Conservation (phyloP, 2,113 vertebrate genomes). For the Lathamus discolor region DNA sequence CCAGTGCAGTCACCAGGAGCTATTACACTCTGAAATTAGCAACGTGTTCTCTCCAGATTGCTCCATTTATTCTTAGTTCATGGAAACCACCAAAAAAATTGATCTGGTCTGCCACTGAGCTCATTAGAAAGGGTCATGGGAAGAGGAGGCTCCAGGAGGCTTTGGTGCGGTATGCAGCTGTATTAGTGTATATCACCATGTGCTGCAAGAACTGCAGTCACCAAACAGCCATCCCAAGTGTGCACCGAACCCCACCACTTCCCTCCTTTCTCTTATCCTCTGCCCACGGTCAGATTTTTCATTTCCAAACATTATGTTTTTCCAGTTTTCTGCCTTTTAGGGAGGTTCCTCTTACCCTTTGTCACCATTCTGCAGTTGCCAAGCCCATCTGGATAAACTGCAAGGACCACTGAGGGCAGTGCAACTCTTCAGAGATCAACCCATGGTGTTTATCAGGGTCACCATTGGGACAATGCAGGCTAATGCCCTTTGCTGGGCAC, state of each 20-base stretch:
- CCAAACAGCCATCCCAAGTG: neutral
- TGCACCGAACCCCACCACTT: neutral
- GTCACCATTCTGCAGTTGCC: neutral
- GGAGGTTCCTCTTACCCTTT: neutral
- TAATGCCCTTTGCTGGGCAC: neutral
- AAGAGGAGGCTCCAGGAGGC: neutral
- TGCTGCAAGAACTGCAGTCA: neutral
- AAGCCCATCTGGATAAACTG: neutral
- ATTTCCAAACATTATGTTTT: neutral
- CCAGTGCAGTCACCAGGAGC: neutral
- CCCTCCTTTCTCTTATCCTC: neutral
- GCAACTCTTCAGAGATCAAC: neutral
- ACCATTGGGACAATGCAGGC: neutral
- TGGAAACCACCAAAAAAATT: neutral
- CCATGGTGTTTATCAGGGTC: neutral
- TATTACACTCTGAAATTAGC: neutral
- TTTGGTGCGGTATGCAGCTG: neutral
- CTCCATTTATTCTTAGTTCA: neutral
- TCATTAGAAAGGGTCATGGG: neutral
- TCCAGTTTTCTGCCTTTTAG: neutral
- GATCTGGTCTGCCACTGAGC: neutral
- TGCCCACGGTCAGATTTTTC: neutral
- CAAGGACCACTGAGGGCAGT: neutral
- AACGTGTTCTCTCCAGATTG: neutral
- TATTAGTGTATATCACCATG: rapidly evolving